phyloP scores from a whole-genome alignment of 2,797 vertebrate genomes.

The Lutjanus argentimaculatus region DNA sequence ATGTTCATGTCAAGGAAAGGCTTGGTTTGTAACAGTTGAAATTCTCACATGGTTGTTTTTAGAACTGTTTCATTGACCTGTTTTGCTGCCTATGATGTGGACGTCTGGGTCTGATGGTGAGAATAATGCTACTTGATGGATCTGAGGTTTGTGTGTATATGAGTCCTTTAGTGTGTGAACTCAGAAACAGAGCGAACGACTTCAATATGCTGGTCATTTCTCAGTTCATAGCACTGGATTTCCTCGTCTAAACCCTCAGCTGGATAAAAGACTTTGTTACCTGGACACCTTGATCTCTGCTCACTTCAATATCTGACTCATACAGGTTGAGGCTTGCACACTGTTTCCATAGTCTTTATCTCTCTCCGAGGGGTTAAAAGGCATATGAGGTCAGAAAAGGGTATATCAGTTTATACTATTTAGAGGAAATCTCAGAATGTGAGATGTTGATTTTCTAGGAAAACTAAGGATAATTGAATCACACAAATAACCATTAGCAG shows the following conservation, averaged over 20 bases:
- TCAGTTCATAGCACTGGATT: conserved; percentile 58
- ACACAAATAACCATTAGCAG: too few relatives aligned
- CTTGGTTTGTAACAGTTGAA: neutral
- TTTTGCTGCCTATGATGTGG: neutral
- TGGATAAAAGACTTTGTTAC: conserved; percentile 18
- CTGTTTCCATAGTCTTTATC: neutral
- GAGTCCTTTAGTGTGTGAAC: conserved; percentile 14
- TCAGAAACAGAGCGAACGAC: neutral
- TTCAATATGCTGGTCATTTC: conserved; percentile 45
- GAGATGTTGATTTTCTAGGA: neutral
- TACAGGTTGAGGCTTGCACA: neutral
- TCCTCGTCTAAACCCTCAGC: conserved; percentile 39
- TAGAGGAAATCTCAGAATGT: neutral
- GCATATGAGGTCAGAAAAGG: neutral
- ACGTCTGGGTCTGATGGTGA: conserved; percentile 2
- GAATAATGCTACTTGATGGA: neutral
- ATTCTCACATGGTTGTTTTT: neutral
- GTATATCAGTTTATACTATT: neutral
- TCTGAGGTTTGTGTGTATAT: conserved; percentile 1
- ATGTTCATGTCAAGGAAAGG: too few relatives aligned
- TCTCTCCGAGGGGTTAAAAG: neutral
- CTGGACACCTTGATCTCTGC: conserved; percentile 20
- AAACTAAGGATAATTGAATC: neutral
- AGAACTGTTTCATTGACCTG: neutral
- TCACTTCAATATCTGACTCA: conserved; percentile 13